Evolutionary conservation across 2,888 invertebrate species (phyloP).

Genomic region (Oasisia sp.): DNA sequence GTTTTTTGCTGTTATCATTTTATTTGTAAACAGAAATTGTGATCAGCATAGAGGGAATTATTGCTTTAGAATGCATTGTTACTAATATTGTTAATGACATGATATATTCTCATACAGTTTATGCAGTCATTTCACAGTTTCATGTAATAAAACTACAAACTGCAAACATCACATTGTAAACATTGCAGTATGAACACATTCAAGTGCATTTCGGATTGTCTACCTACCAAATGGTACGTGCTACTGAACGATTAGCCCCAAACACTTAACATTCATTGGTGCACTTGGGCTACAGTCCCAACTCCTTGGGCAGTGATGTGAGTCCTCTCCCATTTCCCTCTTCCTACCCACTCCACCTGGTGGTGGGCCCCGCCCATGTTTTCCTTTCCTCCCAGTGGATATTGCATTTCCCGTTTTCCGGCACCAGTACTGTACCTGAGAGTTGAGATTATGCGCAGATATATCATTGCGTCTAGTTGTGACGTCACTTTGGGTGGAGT

Average conservation of each 20-base stretch:
- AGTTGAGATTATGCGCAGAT: background rate
- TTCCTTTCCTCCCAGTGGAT: background rate
- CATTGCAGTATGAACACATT: background rate
- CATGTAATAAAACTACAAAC: background rate
- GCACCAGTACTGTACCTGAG: background rate
- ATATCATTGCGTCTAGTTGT: background rate
- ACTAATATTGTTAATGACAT: too few species aligned
- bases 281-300: background rate
- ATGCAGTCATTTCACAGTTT: background rate
- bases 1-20: too few species aligned
- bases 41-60: too few species aligned
- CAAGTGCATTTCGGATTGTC: background rate
- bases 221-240: too few species aligned
- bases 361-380: background rate
- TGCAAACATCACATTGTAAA: background rate
- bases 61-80: too few species aligned
- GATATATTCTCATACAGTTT: too few species aligned
- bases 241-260: background rate
- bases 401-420: background rate
- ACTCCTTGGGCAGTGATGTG: background rate
- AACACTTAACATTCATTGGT: too few species aligned
- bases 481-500: background rate
- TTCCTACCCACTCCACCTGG: background rate
- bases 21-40: too few species aligned
- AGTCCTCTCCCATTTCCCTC: background rate